Evolutionary conservation across 2,888 invertebrate species (phyloP).

Genomic region (Clitarchus hookeri): DNA sequence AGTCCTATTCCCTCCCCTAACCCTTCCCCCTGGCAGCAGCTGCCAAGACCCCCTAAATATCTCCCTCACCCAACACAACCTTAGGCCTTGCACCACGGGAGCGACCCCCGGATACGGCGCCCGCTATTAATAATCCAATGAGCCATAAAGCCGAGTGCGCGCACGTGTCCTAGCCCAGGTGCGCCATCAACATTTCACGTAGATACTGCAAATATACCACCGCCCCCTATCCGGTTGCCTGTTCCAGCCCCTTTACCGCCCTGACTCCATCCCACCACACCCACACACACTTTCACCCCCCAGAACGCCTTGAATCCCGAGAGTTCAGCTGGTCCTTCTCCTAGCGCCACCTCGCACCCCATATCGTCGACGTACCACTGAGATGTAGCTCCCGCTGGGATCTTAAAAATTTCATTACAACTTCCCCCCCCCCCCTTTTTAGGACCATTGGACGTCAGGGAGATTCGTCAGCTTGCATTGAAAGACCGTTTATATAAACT

Average conservation of each 20-base stretch:
- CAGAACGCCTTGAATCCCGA: not conserved
- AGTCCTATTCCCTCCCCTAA: not conserved
- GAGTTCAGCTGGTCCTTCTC: too few relatives aligned
- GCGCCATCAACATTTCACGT: not conserved
- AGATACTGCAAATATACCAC: not conserved
- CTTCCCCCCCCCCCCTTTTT: too few relatives aligned
- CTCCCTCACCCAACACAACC: not conserved
- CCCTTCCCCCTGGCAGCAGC: too few relatives aligned
- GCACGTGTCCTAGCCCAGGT: not conserved
- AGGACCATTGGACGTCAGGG: too few relatives aligned
- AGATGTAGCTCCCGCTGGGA: too few relatives aligned
- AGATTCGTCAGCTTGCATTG: too few relatives aligned
- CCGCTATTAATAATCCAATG: not conserved
- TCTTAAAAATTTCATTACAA: too few relatives aligned
- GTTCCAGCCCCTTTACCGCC: too few relatives aligned
- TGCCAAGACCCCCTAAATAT: not conserved
- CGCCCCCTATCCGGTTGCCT: not conserved
- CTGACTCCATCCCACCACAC: too few relatives aligned
- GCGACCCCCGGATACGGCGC: not conserved
- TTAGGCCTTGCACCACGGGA: not conserved
- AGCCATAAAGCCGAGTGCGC: slow-evolving; percentile 3
- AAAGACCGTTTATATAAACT: too few relatives aligned
- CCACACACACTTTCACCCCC: not conserved
- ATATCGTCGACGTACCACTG: too few relatives aligned
- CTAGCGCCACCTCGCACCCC: too few relatives aligned